Evolutionary conservation across 2,113 vertebrate genomes (phyloP).

Genomic region (Toxotes chatareus): DNA sequence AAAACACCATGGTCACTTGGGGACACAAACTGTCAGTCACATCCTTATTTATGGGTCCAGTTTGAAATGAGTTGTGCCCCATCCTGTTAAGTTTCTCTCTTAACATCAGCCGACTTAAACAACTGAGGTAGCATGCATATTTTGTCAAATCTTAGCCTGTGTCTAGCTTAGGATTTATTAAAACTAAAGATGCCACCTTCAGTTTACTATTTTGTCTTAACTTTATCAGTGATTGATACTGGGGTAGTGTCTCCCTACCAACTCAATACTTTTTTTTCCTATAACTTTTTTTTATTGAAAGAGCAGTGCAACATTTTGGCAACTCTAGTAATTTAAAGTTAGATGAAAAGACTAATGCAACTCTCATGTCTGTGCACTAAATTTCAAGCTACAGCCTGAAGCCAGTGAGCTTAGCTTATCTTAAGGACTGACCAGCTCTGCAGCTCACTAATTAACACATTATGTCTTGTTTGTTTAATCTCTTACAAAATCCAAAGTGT

Average conservation of each 20-base stretch:
- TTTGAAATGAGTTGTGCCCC: neutral
- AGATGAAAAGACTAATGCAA: neutral
- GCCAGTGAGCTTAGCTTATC: neutral
- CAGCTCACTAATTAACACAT: neutral
- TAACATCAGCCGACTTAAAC: neutral
- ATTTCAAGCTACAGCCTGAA: neutral
- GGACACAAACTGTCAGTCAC: slow-evolving; percentile 67
- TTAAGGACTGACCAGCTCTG: neutral
- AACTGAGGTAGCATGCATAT: slow-evolving; percentile 15
- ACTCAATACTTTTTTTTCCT: too few species aligned
- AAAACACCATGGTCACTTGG: slow-evolving; percentile 58
- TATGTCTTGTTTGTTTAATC: neutral
- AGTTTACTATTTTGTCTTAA: neutral
- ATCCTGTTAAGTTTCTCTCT: neutral
- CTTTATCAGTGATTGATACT: too few species aligned
- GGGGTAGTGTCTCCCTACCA: too few species aligned
- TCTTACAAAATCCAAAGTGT: neutral
- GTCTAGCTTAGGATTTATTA: neutral
- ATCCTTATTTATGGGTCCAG: slow-evolving; percentile 23
- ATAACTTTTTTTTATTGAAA: neutral
- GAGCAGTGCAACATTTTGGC: neutral
- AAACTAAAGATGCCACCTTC: neutral
- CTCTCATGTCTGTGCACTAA: too few species aligned
- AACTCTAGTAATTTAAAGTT: neutral
- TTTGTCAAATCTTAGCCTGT: neutral